A percentile compares a stretch with the other conserved stretches of the same genome.
Conservation (phyloP, 2,888 invertebrate species). For the Andrena bicolor region DNA sequence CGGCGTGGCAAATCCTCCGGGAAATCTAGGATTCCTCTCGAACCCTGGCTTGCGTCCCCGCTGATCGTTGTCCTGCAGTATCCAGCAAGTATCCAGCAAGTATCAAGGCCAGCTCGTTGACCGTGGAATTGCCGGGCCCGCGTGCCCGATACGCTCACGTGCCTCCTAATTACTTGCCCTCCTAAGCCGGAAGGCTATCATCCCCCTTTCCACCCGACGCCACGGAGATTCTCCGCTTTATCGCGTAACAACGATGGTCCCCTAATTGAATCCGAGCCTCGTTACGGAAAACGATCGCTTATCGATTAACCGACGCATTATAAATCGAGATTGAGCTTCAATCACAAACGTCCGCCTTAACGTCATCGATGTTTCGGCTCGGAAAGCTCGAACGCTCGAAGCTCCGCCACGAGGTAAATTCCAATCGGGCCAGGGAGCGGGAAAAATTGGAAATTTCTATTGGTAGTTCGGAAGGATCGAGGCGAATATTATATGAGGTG, state of each 20-base stretch:
- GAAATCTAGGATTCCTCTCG: slow-evolving; percentile 94
- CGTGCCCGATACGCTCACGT: slow-evolving; percentile 52
- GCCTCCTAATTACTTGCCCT: slow-evolving; percentile 55
- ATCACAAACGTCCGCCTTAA: not conserved
- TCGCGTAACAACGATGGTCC: not conserved
- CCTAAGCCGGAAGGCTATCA: not conserved
- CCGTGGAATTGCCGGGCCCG: slow-evolving; percentile 87
- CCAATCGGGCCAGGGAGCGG: not conserved
- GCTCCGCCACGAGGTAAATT: not conserved
- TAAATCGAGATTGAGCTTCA: not conserved
- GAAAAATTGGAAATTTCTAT: not conserved
- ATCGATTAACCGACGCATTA: not conserved
- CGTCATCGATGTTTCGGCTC: no score
- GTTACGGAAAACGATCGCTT: not conserved
- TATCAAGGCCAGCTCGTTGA: slow-evolving; percentile 89
- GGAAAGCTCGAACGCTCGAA: no score
- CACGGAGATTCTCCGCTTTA: slow-evolving; percentile 4
- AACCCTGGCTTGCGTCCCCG: slow-evolving; percentile 90
- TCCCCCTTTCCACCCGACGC: not conserved
- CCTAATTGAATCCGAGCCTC: slow-evolving; percentile 18
- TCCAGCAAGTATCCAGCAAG: slow-evolving; percentile 81
- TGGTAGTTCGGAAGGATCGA: not conserved
- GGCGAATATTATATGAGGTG: not conserved
- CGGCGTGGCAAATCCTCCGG: slow-evolving; percentile 90
- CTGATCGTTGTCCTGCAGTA: slow-evolving; percentile 89